Percentiles rank a stretch among this genome's conserved stretches.
Evolutionary conservation across 2,888 invertebrate genomes (phyloP).

Genomic region (Napeogenes inachia): DNA sequence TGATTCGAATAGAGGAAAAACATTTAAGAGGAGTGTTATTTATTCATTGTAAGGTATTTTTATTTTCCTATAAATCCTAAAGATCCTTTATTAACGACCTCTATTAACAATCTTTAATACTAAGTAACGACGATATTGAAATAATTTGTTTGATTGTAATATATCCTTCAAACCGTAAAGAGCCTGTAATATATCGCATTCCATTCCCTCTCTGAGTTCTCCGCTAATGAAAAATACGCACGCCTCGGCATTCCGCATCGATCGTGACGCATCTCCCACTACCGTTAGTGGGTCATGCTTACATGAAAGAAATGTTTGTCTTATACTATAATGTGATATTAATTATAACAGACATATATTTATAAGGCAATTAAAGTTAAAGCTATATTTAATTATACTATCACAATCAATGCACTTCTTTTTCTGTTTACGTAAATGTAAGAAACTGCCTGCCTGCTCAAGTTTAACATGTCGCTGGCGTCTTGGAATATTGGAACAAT

Average conservation of each 20-base stretch:
- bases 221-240: slow-evolving; percentile 71
- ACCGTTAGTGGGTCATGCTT: slow-evolving; percentile 50
- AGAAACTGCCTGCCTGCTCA: slow-evolving; percentile 42
- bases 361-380: background rate
- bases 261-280: slow-evolving; percentile 63
- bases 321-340: no score
- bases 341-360: no score
- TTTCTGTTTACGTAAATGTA: slow-evolving; percentile 41
- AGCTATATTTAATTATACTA: background rate
- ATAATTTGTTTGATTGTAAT: background rate
- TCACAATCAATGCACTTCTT: background rate
- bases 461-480: slow-evolving; percentile 67
- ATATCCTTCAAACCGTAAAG: slow-evolving; percentile 3
- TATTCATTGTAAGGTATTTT: no score
- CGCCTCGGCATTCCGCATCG: slow-evolving; percentile 63
- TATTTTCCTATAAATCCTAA: no score
- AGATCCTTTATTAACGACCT: no score
- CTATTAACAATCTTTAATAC: no score
- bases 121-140: background rate
- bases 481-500: slow-evolving; percentile 73
- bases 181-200: slow-evolving; percentile 28
- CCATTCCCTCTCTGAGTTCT: slow-evolving; percentile 34
- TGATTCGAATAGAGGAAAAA: no score
- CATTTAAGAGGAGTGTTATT: no score
- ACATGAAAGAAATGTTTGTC: background rate